These are phyloP conservation scores for Hyposoter didymator DNA, from an alignment of 2,888 invertebrate species.

Conservation along the genomic window DNA sequence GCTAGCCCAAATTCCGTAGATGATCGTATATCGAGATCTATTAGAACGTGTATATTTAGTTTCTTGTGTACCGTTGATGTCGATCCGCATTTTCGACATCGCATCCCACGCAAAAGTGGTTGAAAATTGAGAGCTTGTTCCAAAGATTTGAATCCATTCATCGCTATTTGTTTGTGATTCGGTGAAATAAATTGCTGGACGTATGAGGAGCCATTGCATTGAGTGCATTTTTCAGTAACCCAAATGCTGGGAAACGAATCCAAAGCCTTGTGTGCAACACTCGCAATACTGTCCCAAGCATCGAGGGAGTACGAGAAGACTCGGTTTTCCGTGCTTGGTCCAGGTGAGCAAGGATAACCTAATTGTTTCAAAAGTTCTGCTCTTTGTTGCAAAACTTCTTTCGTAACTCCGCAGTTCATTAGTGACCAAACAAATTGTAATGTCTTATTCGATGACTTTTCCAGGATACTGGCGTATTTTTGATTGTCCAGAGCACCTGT, in stretches of 20 bases:
- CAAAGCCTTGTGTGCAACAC: not conserved
- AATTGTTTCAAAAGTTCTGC: not conserved
- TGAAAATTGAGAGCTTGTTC: conserved; percentile 9
- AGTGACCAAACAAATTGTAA: conserved; percentile 33
- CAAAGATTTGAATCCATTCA: not conserved
- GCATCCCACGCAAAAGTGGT: not conserved
- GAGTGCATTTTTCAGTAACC: conserved; percentile 14
- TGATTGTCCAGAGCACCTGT: conserved; percentile 18
- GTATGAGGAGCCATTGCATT: conserved; percentile 4
- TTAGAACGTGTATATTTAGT: conserved; percentile 12
- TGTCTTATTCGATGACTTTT: conserved; percentile 16
- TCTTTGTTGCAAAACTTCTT: conserved; percentile 3
- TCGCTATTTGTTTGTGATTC: conserved; percentile 18
- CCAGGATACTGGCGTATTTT: conserved; percentile 13
- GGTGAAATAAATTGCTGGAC: not conserved
- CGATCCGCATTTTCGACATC: not conserved
- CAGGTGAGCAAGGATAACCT: not conserved
- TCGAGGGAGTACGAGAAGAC: conserved; percentile 18
- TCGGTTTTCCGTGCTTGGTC: conserved; percentile 2
- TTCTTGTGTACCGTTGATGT: not conserved
- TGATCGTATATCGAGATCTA: conserved; percentile 22
- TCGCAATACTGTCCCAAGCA: conserved; percentile 22
- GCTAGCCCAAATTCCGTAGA: not conserved
- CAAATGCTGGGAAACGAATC: not conserved
- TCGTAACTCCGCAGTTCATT: conserved; percentile 13